Evolutionary conservation across 2,888 invertebrate species (phyloP).

Genomic region (Idaea biselata): DNA sequence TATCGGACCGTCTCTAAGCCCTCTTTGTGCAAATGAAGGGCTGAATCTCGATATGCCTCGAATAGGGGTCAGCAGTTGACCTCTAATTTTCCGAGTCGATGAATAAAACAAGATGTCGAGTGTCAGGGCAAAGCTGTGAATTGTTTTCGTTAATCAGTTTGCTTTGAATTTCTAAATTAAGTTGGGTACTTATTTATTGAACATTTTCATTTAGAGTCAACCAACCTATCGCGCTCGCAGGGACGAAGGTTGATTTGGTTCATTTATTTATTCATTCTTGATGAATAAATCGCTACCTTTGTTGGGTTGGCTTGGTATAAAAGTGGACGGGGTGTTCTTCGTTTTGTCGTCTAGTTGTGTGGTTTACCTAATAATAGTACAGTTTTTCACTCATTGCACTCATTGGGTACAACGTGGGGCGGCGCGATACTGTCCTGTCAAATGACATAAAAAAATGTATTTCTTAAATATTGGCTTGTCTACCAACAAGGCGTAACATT

Average conservation of each 20-base stretch:
- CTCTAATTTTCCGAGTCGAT: background rate
- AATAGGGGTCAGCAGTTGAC: constrained; percentile 11
- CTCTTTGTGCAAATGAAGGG: constrained; percentile 19
- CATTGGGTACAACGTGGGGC: no score
- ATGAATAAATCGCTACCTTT: no score
- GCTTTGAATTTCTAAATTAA: background rate
- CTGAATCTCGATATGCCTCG: constrained; percentile 13
- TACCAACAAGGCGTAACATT: no score
- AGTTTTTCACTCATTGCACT: no score
- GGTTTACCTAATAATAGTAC: no score
- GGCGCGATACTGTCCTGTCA: no score
- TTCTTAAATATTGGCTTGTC: no score
- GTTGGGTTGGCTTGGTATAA: no score
- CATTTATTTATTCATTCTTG: no score
- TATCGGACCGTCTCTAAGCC: constrained; percentile 6
- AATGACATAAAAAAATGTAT: no score
- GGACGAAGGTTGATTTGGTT: background rate
- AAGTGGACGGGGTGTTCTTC: no score
- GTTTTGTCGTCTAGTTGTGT: no score
- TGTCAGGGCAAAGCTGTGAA: background rate
- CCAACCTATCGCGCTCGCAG: background rate
- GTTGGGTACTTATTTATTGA: background rate
- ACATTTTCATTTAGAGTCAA: background rate
- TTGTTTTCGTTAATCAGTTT: background rate
- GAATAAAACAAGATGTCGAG: background rate